Conservation (phyloP, 2,888 invertebrate species). For the Drosophila suboccidentalis region DNA sequence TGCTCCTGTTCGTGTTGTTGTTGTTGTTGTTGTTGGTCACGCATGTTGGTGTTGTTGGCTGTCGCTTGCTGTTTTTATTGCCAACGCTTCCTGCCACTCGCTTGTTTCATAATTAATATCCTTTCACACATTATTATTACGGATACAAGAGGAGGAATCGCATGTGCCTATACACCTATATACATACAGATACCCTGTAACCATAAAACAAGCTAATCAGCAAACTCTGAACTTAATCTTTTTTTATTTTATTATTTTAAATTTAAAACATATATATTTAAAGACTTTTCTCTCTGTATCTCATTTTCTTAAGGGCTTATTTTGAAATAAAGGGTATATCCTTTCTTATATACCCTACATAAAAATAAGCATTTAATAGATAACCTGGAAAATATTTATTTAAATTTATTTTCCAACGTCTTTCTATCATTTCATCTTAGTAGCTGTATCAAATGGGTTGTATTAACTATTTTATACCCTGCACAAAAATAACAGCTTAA, state of each 20-base stretch:
- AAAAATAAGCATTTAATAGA: too few species aligned
- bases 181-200: slow-evolving; percentile 16
- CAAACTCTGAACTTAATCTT: too few species aligned
- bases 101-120: slow-evolving; percentile 82
- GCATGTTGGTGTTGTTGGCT: slow-evolving; percentile 77
- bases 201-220: too few species aligned
- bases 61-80: slow-evolving; percentile 82
- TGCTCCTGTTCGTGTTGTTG: slow-evolving; percentile 30
- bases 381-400: too few species aligned
- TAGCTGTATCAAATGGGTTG: not conserved
- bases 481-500: not conserved
- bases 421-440: too few species aligned
- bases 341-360: too few species aligned
- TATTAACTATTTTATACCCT: not conserved
- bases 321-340: not conserved
- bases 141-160: slow-evolving; percentile 65
- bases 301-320: not conserved
- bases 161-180: slow-evolving; percentile 2
- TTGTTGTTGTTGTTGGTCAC: slow-evolving; percentile 73
- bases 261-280: not conserved
- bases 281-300: not conserved
- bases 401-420: too few species aligned
- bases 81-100: slow-evolving; percentile 73
- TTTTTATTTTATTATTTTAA: too few species aligned
- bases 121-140: slow-evolving; percentile 81